phyloP scores from a whole-genome alignment of 2,888 invertebrate genomes.

The Adineta ricciae region DNA sequence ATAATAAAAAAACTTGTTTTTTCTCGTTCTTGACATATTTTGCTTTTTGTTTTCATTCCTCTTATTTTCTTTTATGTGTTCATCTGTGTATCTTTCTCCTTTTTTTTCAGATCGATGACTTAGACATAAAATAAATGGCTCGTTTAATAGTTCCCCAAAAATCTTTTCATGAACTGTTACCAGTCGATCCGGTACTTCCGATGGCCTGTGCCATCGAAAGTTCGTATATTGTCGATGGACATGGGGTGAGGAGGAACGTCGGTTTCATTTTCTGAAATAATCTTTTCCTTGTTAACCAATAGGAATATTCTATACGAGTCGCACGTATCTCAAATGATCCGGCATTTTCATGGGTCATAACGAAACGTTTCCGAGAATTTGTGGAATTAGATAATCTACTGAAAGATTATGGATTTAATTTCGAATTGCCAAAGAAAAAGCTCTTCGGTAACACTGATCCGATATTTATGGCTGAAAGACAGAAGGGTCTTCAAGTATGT shows the following conservation, averaged over 20 bases:
- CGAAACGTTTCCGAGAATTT: conserved; percentile 1
- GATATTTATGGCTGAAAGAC: not conserved
- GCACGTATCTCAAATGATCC: not conserved
- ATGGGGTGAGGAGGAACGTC: conserved; percentile 61
- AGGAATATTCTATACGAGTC: conserved; percentile 12
- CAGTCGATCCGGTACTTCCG: conserved; percentile 70
- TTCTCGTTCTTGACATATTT: too few relatives aligned
- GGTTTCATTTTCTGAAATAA: not conserved
- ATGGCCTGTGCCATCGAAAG: conserved; percentile 70
- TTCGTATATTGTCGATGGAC: conserved; percentile 72
- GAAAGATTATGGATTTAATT: not conserved
- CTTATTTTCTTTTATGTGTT: too few relatives aligned
- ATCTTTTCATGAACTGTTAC: not conserved
- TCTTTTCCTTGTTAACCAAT: not conserved
- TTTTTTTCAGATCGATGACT: not conserved
- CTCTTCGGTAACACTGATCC: not conserved
- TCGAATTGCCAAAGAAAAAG: not conserved
- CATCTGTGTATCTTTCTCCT: too few relatives aligned
- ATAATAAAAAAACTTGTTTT: too few relatives aligned
- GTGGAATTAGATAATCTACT: not conserved
- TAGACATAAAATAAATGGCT: not conserved
- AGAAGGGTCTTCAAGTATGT: conserved; percentile 8
- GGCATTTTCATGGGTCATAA: not conserved
- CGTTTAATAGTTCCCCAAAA: not conserved
- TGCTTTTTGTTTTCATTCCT: too few relatives aligned